A percentile compares a stretch with the other conserved stretches of the same genome.
These are phyloP conservation scores for Isotomurus palustris DNA, from an alignment of 2,888 invertebrate genomes.

Conservation along the genomic window DNA sequence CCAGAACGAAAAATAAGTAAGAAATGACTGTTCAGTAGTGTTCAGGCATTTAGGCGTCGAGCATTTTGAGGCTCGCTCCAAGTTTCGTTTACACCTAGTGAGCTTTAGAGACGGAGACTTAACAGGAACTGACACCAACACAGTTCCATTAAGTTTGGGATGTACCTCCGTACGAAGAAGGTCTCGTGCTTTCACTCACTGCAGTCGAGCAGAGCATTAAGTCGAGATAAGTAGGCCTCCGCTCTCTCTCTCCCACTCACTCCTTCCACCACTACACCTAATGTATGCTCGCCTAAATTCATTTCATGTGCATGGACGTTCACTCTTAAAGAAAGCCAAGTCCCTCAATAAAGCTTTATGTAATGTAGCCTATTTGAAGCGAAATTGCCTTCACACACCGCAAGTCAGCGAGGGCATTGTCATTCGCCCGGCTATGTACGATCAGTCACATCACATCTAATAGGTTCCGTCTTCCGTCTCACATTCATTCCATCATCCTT, in stretches of 20 bases:
- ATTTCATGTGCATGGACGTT: background rate
- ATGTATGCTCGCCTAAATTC: background rate
- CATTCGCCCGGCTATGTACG: slow-evolving; percentile 17
- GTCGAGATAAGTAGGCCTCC: background rate
- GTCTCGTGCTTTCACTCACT: too few species aligned
- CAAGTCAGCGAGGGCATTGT: slow-evolving; percentile 22
- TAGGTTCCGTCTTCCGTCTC: slow-evolving; percentile 16
- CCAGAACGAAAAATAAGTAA: too few species aligned
- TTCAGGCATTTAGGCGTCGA: too few species aligned
- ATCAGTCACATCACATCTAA: slow-evolving; percentile 25
- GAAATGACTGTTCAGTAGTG: too few species aligned
- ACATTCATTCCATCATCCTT: slow-evolving; percentile 1
- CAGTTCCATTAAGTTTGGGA: too few species aligned
- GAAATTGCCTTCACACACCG: slow-evolving; percentile 27
- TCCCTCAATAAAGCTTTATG: slow-evolving; percentile 21
- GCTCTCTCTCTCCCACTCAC: background rate
- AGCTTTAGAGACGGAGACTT: background rate
- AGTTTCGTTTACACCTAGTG: background rate
- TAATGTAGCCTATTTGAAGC: slow-evolving; percentile 17
- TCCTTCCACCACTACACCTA: background rate
- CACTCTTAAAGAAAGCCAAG: slow-evolving; percentile 2
- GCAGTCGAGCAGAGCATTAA: too few species aligned
- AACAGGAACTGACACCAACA: background rate
- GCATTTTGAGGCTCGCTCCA: too few species aligned
- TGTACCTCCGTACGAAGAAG: too few species aligned